Percentiles rank a stretch among this genome's conserved stretches.
phyloP scores from a whole-genome alignment of 2,113 vertebrate species.

The Scytalopus superciliaris region DNA sequence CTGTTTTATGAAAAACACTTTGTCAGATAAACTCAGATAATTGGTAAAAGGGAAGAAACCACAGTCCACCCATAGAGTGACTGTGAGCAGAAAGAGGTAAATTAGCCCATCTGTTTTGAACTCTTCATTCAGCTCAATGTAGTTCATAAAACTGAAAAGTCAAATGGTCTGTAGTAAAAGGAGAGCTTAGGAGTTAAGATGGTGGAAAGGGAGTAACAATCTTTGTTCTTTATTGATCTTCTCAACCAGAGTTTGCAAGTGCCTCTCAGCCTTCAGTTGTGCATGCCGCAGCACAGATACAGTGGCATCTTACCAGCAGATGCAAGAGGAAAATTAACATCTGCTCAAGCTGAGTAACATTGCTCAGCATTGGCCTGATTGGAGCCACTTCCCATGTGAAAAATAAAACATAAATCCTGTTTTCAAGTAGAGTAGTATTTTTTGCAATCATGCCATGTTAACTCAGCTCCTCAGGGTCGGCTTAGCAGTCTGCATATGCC shows the following conservation, averaged over 20 bases:
- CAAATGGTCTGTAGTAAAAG: conserved; percentile 13
- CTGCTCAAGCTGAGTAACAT: background rate
- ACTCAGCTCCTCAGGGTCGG: background rate
- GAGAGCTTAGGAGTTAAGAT: background rate
- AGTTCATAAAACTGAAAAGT: conserved; percentile 26
- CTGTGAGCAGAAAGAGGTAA: conserved; percentile 20
- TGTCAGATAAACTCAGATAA: conserved; percentile 25
- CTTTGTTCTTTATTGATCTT: background rate
- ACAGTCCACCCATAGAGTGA: background rate
- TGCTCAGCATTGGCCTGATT: background rate
- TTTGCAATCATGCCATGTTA: background rate
- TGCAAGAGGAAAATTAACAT: background rate
- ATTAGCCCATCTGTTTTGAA: conserved; percentile 19
- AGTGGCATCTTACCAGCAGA: background rate
- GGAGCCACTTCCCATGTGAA: background rate
- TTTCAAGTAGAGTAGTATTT: background rate
- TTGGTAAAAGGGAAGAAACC: conserved; percentile 9
- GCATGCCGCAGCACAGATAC: background rate
- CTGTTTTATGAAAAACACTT: conserved; percentile 3
- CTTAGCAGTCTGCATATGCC: background rate
- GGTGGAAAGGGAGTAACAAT: background rate
- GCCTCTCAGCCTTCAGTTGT: background rate
- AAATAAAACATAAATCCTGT: background rate
- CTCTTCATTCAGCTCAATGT: background rate
- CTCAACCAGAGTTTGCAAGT: background rate